Percentiles rank a stretch among this genome's conserved stretches.
Evolutionary conservation across 2,888 invertebrate genomes (phyloP).

Genomic region (Smittia aterrima): DNA sequence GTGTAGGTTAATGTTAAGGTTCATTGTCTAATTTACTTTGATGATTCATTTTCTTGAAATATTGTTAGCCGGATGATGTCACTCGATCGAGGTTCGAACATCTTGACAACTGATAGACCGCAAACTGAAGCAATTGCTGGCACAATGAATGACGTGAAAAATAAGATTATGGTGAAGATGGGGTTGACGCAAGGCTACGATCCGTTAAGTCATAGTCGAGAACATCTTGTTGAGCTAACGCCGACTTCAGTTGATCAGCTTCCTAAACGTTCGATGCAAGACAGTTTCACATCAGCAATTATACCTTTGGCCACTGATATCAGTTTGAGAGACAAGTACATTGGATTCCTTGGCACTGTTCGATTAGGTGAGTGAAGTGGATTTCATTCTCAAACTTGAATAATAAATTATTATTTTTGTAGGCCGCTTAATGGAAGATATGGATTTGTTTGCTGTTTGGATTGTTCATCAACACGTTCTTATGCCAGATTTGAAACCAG

Average conservation of each 20-base stretch:
- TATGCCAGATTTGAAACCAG: constrained; percentile 59
- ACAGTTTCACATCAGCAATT: constrained; percentile 64
- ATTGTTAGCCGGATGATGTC: constrained; percentile 23
- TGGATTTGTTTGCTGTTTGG: constrained; percentile 75
- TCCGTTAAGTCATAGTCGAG: constrained; percentile 55
- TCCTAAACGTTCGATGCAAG: constrained; percentile 62
- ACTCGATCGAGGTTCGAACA: background rate
- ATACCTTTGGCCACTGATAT: constrained; percentile 64
- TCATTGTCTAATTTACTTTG: too few species aligned
- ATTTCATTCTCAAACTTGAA: too few species aligned
- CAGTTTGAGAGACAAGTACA: constrained; percentile 63
- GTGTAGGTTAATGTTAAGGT: background rate
- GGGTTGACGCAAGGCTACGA: constrained; percentile 55
- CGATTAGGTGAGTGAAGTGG: constrained; percentile 58
- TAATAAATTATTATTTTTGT: background rate
- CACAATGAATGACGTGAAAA: constrained; percentile 45
- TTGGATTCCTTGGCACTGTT: constrained; percentile 61
- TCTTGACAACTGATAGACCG: too few species aligned
- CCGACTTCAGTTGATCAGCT: constrained; percentile 60
- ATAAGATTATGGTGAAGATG: constrained; percentile 51
- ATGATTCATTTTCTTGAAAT: too few species aligned
- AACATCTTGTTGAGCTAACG: constrained; percentile 57
- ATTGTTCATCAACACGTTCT: constrained; percentile 66
- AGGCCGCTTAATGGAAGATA: constrained; percentile 66
- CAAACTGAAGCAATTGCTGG: constrained; percentile 37